phyloP scores from a whole-genome alignment of 1,140 invertebrate genomes.

The Tetramorium parvispinum region DNA sequence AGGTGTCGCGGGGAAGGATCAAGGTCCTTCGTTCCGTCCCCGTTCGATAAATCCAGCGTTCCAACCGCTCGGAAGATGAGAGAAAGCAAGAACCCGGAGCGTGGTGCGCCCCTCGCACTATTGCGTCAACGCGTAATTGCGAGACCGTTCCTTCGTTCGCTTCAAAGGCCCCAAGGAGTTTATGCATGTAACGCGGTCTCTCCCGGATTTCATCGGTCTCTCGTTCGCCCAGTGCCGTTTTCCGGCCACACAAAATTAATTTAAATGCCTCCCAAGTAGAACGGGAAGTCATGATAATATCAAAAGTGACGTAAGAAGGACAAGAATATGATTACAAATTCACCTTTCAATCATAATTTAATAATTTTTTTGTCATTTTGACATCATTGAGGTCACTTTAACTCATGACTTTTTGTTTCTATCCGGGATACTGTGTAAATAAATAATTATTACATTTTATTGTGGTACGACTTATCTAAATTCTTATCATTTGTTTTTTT shows the following conservation, averaged over 20 bases:
- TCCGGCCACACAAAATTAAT: not conserved
- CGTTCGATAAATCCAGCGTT: conserved; percentile 31
- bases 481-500: too few species aligned
- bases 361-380: too few species aligned
- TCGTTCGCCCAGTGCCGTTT: not conserved
- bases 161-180: not conserved
- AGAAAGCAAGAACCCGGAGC: conserved; percentile 65
- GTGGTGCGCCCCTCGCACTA: conserved; percentile 26
- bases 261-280: not conserved
- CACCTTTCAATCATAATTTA: too few species aligned
- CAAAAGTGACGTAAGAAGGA: too few species aligned
- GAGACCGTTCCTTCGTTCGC: conserved; percentile 44
- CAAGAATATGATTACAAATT: too few species aligned
- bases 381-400: too few species aligned
- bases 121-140: conserved; percentile 73
- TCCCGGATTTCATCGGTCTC: conserved; percentile 42
- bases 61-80: conserved; percentile 59
- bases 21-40: conserved; percentile 39
- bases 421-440: not conserved
- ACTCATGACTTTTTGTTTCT: too few species aligned
- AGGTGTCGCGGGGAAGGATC: conserved; percentile 38
- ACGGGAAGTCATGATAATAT: too few species aligned
- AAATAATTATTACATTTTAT: conserved; percentile 2
- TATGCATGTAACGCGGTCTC: conserved; percentile 7
- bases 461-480: not conserved